phyloP scores from a whole-genome alignment of 2,797 vertebrate genomes.

The Fistularia commersonii region DNA sequence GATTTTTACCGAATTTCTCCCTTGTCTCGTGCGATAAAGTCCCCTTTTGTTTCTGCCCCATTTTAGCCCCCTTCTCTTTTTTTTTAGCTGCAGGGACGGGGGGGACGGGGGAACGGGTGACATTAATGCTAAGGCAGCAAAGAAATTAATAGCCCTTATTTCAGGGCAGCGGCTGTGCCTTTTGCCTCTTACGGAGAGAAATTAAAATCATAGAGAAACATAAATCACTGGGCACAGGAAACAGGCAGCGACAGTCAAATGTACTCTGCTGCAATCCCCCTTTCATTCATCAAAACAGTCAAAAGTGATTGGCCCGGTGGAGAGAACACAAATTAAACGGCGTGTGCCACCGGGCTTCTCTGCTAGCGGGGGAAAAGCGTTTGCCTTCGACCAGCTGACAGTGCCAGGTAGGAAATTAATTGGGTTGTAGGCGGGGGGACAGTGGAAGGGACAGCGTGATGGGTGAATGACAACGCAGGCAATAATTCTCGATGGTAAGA shows the following conservation, averaged over 20 bases:
- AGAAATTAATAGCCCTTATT: conserved; percentile 76
- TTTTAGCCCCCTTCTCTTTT: conserved; percentile 16
- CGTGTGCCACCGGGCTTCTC: conserved; percentile 51
- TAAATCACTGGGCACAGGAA: conserved; percentile 77
- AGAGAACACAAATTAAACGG: conserved; percentile 75
- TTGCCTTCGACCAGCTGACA: too few species aligned
- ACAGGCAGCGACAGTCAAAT: conserved; percentile 77
- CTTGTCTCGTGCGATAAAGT: too few species aligned
- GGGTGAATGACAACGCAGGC: too few species aligned
- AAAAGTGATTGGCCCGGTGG: conserved; percentile 60
- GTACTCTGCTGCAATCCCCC: conserved; percentile 78
- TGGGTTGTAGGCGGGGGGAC: too few species aligned
- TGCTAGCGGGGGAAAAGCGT: too few species aligned
- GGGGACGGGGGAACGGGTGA: conserved; percentile 61
- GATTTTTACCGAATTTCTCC: too few species aligned
- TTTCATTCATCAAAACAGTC: conserved; percentile 84
- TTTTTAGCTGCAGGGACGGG: conserved; percentile 20
- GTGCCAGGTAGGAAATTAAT: too few species aligned
- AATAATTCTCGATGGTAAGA: too few species aligned
- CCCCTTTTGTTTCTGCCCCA: conserved; percentile 18
- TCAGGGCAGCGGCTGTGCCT: conserved; percentile 55
- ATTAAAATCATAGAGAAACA: conserved; percentile 82
- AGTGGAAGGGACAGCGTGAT: too few species aligned
- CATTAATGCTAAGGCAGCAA: conserved; percentile 61
- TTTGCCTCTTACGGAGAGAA: conserved; percentile 73